phyloP scores from a whole-genome alignment of 1,140 invertebrate species.

The Cydia amplana region DNA sequence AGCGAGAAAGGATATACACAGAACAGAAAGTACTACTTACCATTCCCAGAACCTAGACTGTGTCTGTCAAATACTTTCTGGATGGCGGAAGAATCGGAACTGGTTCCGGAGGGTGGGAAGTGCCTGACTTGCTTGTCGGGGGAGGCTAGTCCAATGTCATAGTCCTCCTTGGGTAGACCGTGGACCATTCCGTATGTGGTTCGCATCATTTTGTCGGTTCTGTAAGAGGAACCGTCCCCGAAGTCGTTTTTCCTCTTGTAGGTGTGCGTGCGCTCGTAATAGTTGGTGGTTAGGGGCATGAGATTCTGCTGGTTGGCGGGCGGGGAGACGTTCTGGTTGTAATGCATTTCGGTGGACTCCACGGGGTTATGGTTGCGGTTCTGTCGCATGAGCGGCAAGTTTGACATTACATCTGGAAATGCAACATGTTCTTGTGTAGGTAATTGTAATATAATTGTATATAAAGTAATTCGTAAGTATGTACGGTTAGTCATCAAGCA shows the following conservation, averaged over 20 bases:
- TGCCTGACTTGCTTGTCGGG: slow-evolving; percentile 58
- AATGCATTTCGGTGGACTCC: slow-evolving; percentile 70
- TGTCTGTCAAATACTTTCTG: slow-evolving; percentile 67
- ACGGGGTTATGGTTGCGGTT: slow-evolving; percentile 63
- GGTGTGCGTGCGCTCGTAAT: slow-evolving; percentile 64
- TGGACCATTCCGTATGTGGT: slow-evolving; percentile 66
- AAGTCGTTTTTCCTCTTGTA: slow-evolving; percentile 74
- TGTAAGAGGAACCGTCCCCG: slow-evolving; percentile 59
- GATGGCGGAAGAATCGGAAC: slow-evolving; percentile 48
- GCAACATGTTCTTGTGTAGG: background rate
- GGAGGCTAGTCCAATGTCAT: slow-evolving; percentile 49
- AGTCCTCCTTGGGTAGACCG: slow-evolving; percentile 60
- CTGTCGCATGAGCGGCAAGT: slow-evolving; percentile 65
- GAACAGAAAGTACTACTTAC: slow-evolving; percentile 53
- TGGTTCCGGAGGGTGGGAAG: slow-evolving; percentile 52
- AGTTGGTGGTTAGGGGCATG: slow-evolving; percentile 61
- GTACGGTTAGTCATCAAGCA: too few relatives aligned
- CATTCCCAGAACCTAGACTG: slow-evolving; percentile 64
- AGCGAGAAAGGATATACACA: slow-evolving; percentile 36
- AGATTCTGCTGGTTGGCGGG: slow-evolving; percentile 58
- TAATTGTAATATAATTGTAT: background rate
- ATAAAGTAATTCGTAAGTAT: too few relatives aligned
- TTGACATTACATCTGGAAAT: slow-evolving; percentile 68
- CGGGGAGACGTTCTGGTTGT: slow-evolving; percentile 61
- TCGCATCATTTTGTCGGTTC: slow-evolving; percentile 72